phyloP scores from a whole-genome alignment of 2,797 vertebrate genomes.

The Salmo trutta region DNA sequence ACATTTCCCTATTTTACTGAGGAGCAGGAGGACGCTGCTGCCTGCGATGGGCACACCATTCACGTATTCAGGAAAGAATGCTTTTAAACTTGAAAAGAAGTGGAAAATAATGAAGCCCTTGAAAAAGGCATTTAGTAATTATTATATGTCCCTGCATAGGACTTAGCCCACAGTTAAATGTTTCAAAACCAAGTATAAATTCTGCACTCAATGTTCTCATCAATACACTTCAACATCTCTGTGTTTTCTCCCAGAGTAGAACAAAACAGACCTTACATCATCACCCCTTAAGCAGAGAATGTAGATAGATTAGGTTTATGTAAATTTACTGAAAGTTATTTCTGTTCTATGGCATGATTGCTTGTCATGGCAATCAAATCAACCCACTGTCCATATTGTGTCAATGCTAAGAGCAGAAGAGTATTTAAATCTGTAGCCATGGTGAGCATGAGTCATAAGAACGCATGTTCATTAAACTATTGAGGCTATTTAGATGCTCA shows the following conservation, averaged over 20 bases:
- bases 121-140: too few species aligned
- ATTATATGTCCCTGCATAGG: too few species aligned
- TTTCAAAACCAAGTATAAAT: not conserved
- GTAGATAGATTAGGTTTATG: not conserved
- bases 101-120: not conserved
- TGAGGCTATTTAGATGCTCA: not conserved
- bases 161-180: too few species aligned
- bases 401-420: not conserved
- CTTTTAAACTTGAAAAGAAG: not conserved
- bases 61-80: not conserved
- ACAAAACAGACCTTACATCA: not conserved
- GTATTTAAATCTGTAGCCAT: not conserved
- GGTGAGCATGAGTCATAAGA: not conserved
- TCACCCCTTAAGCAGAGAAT: not conserved
- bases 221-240: not conserved
- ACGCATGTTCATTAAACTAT: not conserved
- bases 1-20: not conserved
- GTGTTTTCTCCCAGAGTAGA: not conserved
- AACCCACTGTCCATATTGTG: slow-evolving; percentile 2
- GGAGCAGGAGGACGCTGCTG: not conserved
- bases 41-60: not conserved
- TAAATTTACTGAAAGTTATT: not conserved
- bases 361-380: not conserved
- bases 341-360: not conserved
- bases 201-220: not conserved